These are phyloP conservation scores for Lepus oiostolus DNA, from an alignment of 2,797 vertebrate genomes.

Conservation along the genomic window DNA sequence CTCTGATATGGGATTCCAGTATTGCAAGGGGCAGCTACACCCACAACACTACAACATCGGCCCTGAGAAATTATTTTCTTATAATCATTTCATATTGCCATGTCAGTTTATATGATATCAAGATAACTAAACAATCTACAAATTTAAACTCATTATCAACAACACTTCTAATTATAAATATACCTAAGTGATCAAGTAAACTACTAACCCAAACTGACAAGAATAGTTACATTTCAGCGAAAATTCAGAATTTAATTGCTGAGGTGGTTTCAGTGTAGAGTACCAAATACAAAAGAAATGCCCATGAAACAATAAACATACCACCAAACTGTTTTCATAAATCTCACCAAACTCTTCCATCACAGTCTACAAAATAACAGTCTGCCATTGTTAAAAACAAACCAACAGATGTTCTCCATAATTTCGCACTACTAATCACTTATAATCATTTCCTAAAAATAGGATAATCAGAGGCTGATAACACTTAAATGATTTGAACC, in stretches of 20 bases:
- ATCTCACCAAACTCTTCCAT: constrained; percentile 32
- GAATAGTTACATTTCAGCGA: constrained; percentile 45
- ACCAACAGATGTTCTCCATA: constrained; percentile 19
- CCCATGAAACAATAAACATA: constrained; percentile 3
- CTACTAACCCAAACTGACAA: neutral
- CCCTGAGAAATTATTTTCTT: constrained; percentile 6
- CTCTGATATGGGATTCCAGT: too few relatives aligned
- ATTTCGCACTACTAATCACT: neutral
- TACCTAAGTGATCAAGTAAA: constrained; percentile 11
- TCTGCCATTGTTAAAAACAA: constrained; percentile 50
- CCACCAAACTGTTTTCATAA: constrained; percentile 18
- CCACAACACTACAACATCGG: too few relatives aligned
- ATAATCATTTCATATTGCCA: neutral
- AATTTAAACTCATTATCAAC: constrained; percentile 45
- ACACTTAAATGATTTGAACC: constrained; percentile 48
- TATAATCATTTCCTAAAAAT: constrained; percentile 40
- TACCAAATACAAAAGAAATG: constrained; percentile 50
- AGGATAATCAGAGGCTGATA: constrained; percentile 52
- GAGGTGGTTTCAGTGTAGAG: neutral
- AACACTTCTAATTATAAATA: constrained; percentile 46
- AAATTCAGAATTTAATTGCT: constrained; percentile 31
- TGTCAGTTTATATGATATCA: neutral
- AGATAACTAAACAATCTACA: constrained; percentile 1
- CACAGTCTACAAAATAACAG: neutral
- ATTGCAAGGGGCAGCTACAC: too few relatives aligned